These are phyloP conservation scores for Ranitomeya variabilis DNA, from an alignment of 2,113 vertebrate genomes.

Conservation along the genomic window DNA sequence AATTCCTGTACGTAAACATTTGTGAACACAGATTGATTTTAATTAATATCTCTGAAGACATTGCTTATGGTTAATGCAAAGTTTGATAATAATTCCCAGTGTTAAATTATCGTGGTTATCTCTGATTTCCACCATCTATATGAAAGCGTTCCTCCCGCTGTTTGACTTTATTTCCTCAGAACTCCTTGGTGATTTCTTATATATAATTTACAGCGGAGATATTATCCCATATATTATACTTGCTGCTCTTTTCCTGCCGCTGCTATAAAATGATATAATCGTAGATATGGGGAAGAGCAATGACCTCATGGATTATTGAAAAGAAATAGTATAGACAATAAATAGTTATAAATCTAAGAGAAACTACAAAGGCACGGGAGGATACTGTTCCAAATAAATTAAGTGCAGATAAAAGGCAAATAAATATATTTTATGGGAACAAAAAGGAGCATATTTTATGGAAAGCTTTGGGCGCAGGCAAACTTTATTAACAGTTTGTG, in stretches of 20 bases:
- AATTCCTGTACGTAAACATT: background rate
- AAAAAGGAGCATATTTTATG: background rate
- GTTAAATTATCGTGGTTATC: background rate
- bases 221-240: conserved; percentile 19
- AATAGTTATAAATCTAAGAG: background rate
- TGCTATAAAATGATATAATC: conserved; percentile 14
- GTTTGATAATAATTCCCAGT: background rate
- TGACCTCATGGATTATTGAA: conserved; percentile 6
- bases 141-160: background rate
- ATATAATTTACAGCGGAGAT: background rate
- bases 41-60: background rate
- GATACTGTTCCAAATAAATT: background rate
- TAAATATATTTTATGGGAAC: background rate
- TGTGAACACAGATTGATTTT: background rate
- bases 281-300: background rate
- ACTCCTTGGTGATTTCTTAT: background rate
- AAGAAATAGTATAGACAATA: background rate
- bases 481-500: background rate
- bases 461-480: background rate
- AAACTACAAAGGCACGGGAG: background rate
- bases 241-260: background rate
- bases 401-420: background rate
- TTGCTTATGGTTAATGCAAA: background rate
- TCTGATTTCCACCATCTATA: background rate
- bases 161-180: background rate